phyloP scores from a whole-genome alignment of 1,140 invertebrate genomes.

The Camponotus floridanus region DNA sequence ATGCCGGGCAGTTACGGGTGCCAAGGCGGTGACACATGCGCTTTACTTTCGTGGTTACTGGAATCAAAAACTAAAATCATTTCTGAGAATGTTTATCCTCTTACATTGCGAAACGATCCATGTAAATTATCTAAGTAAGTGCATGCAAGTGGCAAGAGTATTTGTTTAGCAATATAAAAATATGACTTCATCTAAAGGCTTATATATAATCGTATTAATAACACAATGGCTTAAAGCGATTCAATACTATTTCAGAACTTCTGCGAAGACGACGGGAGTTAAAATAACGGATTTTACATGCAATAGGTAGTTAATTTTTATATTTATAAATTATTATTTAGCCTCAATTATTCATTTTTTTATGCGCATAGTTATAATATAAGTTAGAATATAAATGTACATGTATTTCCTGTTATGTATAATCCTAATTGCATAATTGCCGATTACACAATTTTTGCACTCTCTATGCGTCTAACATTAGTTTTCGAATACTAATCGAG shows the following conservation, averaged over 20 bases:
- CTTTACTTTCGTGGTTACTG: slow-evolving; percentile 91
- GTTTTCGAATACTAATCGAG: not conserved
- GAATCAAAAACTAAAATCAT: slow-evolving; percentile 87
- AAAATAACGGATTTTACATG: slow-evolving; percentile 84
- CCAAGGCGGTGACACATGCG: slow-evolving; percentile 93
- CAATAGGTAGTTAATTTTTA: slow-evolving; percentile 83
- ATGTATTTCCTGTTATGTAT: not conserved
- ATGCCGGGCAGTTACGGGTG: slow-evolving; percentile 92
- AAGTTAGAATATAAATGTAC: no score
- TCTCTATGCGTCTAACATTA: not conserved
- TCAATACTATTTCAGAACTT: slow-evolving; percentile 68
- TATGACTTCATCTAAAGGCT: not conserved
- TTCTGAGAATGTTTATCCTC: slow-evolving; percentile 89
- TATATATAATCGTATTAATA: not conserved
- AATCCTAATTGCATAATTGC: not conserved
- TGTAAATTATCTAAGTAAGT: slow-evolving; percentile 87
- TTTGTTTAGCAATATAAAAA: slow-evolving; percentile 32
- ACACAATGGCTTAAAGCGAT: not conserved
- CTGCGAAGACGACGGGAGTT: slow-evolving; percentile 74
- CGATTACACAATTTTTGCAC: not conserved
- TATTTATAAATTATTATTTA: not conserved
- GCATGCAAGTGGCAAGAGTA: slow-evolving; percentile 21
- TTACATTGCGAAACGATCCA: slow-evolving; percentile 87
- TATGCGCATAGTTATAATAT: not conserved
- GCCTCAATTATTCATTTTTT: not conserved